Evolutionary conservation across 2,888 invertebrate genomes (phyloP), one percentile per base, ranked within the genome.

Genomic region (Bugulina stolonifera): DNA sequence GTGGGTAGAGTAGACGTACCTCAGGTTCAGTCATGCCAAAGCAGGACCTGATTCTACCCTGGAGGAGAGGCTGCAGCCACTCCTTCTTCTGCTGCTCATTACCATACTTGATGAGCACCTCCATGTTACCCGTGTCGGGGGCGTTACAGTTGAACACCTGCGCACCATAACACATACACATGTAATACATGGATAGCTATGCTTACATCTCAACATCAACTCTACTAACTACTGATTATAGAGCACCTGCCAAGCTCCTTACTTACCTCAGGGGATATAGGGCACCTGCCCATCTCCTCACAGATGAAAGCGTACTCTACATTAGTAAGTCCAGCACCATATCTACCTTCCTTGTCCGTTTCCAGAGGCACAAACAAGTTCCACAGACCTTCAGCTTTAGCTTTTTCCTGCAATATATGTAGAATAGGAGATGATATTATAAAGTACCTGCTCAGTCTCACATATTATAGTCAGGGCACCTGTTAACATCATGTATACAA

Each of bases 111-210:
- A 86, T 81, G 32, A 86, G 76, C 18, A 85, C 85, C 76, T 86
- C 86, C 85, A 86, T 86, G 77, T 86, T 86, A 64, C 86, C 86
- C 3, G 86, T 86, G 76, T 86, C 86, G 1, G 86, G 86, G 22
- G 86, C 85, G 71, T 80, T 81, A 75, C 86, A 86, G 79, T 86
- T 86, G 78, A 86, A 86, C 54, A 83, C 79, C 84, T 85, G 73
- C 10, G 72, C n/a, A n/a, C n/a, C n/a, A n/a, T n/a, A n/a, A n/a
- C n/a, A n/a, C n/a, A n/a, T n/a, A n/a, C n/a, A n/a, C n/a, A n/a
- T n/a, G n/a, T n/a, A n/a, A n/a, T n/a, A n/a, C n/a, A n/a, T n/a
- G n/a, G n/a, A n/a, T n/a, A n/a, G n/a, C n/a, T n/a, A n/a, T n/a
- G n/a, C n/a, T n/a, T n/a, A n/a, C n/a, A n/a, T n/a, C n/a, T n/a